These are phyloP conservation scores for Megaceryle alcyon DNA, from an alignment of 2,797 vertebrate genomes.

Conservation along the genomic window DNA sequence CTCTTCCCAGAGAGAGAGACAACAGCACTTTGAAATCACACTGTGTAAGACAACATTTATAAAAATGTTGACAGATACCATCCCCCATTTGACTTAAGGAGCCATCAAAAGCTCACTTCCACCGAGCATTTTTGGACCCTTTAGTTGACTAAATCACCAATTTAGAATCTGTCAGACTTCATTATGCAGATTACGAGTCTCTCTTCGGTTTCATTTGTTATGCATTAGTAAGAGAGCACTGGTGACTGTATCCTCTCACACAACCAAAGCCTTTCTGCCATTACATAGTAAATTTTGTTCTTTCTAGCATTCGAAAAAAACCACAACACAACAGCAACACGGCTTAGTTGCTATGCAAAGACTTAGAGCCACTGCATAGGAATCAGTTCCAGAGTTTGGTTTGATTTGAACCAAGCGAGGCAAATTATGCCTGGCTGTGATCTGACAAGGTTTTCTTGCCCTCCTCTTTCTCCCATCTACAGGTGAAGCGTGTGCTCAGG, in stretches of 20 bases:
- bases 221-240: slow-evolving; percentile 66
- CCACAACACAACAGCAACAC: neutral
- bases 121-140: slow-evolving; percentile 66
- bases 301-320: neutral
- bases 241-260: slow-evolving; percentile 1
- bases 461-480: slow-evolving; percentile 36
- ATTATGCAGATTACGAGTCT: slow-evolving; percentile 71
- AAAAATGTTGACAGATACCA: slow-evolving; percentile 74
- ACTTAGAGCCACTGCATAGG: slow-evolving; percentile 54
- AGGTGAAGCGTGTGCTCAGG: neutral
- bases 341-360: slow-evolving; percentile 78
- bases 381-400: slow-evolving; percentile 76
- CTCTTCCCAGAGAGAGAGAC: slow-evolving; percentile 14
- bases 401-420: slow-evolving; percentile 67
- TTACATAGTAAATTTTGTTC: slow-evolving; percentile 76
- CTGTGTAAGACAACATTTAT: slow-evolving; percentile 53
- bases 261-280: slow-evolving; percentile 53
- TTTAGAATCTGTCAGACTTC: slow-evolving; percentile 71
- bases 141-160: slow-evolving; percentile 60
- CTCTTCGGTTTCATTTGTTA: slow-evolving; percentile 72
- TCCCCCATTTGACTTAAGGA: slow-evolving; percentile 54
- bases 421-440: slow-evolving; percentile 55
- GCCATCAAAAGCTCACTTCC: slow-evolving; percentile 70
- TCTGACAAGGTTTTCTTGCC: slow-evolving; percentile 52
- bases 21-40: slow-evolving; percentile 40